phyloP scores from a whole-genome alignment of 1,140 invertebrate species.

The Arion vulgaris region DNA sequence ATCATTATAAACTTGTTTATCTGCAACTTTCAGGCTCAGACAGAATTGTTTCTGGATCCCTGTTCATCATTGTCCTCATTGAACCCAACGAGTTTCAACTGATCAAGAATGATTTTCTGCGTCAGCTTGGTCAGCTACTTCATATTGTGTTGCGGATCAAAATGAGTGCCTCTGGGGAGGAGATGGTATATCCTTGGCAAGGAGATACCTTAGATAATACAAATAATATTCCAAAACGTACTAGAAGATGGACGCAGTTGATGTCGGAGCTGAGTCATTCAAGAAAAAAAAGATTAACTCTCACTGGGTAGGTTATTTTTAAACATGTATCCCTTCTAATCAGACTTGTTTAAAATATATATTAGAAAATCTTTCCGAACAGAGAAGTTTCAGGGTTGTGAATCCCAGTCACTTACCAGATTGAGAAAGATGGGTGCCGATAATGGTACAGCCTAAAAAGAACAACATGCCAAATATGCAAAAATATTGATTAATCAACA shows the following conservation, averaged over 20 bases:
- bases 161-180: slow-evolving; percentile 78
- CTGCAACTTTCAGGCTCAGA: slow-evolving; percentile 52
- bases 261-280: neutral
- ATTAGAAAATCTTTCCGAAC: too few relatives aligned
- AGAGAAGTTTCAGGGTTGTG: too few relatives aligned
- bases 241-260: neutral
- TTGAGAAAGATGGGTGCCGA: too few relatives aligned
- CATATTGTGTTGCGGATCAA: slow-evolving; percentile 89
- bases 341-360: too few relatives aligned
- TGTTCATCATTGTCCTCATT: slow-evolving; percentile 82
- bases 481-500: too few relatives aligned
- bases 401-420: too few relatives aligned
- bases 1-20: too few relatives aligned
- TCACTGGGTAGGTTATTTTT: slow-evolving; percentile 41
- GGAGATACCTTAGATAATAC: neutral
- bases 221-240: neutral
- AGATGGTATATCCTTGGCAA: slow-evolving; percentile 92
- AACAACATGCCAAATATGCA: too few relatives aligned
- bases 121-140: slow-evolving; percentile 85
- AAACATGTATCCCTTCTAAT: too few relatives aligned
- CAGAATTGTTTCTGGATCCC: slow-evolving; percentile 80
- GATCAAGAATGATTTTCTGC: slow-evolving; percentile 82
- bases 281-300: slow-evolving; percentile 4
- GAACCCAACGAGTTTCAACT: slow-evolving; percentile 82
- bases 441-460: too few relatives aligned